These are phyloP conservation scores for Tillus elongatus DNA, from an alignment of 2,888 invertebrate genomes.

Conservation along the genomic window DNA sequence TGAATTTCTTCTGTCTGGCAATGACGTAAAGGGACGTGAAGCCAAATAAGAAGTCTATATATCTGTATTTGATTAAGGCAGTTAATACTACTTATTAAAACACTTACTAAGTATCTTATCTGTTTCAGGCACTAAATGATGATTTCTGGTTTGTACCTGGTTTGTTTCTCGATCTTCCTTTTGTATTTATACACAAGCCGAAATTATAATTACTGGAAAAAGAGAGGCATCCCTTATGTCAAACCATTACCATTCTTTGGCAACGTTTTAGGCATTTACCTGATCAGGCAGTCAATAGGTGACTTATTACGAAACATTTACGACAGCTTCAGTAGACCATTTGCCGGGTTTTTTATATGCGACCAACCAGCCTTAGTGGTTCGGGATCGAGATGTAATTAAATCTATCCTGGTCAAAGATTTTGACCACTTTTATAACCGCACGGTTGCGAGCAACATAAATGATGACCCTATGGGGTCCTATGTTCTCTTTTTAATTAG, in stretches of 20 bases:
- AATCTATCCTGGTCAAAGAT: constrained; percentile 39
- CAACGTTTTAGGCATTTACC: constrained; percentile 36
- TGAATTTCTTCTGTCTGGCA: too few relatives aligned
- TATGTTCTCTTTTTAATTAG: constrained; percentile 38
- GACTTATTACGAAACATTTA: constrained; percentile 14
- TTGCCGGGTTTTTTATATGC: constrained; percentile 41
- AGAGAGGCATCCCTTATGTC: constrained; percentile 35
- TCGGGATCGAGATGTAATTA: constrained; percentile 41
- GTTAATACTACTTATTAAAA: too few relatives aligned
- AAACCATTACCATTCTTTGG: constrained; percentile 40
- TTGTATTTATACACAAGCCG: too few relatives aligned
- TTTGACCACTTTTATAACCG: constrained; percentile 42
- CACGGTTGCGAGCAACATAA: constrained; percentile 37
- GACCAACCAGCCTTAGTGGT: constrained; percentile 41
- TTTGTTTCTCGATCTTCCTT: too few relatives aligned
- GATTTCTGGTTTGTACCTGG: too few relatives aligned
- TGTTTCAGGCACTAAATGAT: too few relatives aligned
- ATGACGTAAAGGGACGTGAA: too few relatives aligned
- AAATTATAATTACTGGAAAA: constrained; percentile 41
- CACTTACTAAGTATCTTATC: too few relatives aligned
- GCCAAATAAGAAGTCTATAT: too few relatives aligned
- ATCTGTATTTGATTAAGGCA: too few relatives aligned
- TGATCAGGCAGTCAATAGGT: constrained; percentile 31
- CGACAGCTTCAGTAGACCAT: constrained; percentile 24
- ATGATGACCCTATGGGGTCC: constrained; percentile 38